phyloP scores from a whole-genome alignment of 1,140 invertebrate genomes.

The Venustaconcha ellipsiformis region DNA sequence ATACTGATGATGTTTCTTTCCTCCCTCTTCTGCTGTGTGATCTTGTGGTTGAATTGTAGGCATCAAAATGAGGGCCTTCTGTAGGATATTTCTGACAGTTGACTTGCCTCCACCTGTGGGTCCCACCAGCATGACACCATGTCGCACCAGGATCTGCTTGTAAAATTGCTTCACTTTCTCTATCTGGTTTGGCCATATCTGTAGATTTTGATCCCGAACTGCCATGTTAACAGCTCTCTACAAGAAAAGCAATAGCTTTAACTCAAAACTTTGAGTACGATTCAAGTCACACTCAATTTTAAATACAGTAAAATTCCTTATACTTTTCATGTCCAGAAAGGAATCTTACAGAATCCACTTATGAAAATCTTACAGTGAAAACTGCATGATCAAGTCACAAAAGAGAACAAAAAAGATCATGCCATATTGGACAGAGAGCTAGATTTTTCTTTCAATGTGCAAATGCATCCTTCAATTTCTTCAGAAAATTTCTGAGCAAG shows the following conservation, averaged over 20 bases:
- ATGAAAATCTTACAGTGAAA: too few relatives aligned
- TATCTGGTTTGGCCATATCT: conserved; percentile 64
- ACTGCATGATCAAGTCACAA: too few relatives aligned
- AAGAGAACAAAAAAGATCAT: too few relatives aligned
- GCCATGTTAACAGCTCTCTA: conserved; percentile 67
- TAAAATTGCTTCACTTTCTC: conserved; percentile 68
- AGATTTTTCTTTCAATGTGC: too few relatives aligned
- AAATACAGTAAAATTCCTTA: background rate
- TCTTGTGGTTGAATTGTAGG: conserved; percentile 56
- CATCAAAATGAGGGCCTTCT: conserved; percentile 64
- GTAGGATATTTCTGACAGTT: conserved; percentile 61
- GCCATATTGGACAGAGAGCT: too few relatives aligned
- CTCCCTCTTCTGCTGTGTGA: conserved; percentile 22
- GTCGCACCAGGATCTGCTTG: conserved; percentile 66
- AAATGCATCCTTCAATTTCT: too few relatives aligned
- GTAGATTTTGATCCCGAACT: conserved; percentile 58
- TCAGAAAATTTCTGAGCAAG: too few relatives aligned
- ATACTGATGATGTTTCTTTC: conserved; percentile 30
- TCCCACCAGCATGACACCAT: conserved; percentile 69
- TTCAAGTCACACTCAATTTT: background rate
- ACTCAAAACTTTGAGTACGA: background rate
- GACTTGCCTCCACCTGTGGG: conserved; percentile 68
- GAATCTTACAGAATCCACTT: too few relatives aligned
- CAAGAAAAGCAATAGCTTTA: conserved; percentile 20
- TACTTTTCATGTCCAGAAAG: too few relatives aligned